phyloP scores from a whole-genome alignment of 2,888 invertebrate species.

The Catotricha subobsoleta region DNA sequence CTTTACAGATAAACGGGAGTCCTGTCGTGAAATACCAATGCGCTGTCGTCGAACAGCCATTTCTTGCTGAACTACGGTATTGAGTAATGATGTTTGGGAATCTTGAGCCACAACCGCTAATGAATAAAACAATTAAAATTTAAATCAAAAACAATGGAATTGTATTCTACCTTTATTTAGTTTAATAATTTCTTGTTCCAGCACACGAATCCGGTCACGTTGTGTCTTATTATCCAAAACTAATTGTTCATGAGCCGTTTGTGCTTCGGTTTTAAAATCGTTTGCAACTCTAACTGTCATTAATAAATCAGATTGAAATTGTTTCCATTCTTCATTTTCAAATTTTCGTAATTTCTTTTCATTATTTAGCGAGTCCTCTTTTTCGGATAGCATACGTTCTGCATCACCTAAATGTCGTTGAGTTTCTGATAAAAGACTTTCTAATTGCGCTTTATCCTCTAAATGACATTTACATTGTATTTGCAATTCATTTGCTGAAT shows the following conservation, averaged over 20 bases:
- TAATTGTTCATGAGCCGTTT: conserved; percentile 72
- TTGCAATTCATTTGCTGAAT: conserved; percentile 50
- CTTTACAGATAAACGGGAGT: conserved; percentile 73
- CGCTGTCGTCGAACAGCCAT: conserved; percentile 37
- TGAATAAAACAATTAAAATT: conserved; percentile 4
- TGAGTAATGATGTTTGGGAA: conserved; percentile 35
- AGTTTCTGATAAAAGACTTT: conserved; percentile 40
- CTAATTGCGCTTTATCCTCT: conserved; percentile 28
- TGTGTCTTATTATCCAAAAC: conserved; percentile 67
- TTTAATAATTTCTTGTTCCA: conserved; percentile 67
- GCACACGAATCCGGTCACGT: conserved; percentile 52
- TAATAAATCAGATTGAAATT: conserved; percentile 81
- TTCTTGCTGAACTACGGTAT: conserved; percentile 37
- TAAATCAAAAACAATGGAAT: not conserved
- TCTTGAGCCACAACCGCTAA: conserved; percentile 16
- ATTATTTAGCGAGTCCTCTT: conserved; percentile 45
- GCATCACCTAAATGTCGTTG: conserved; percentile 59
- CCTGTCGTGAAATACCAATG: conserved; percentile 33
- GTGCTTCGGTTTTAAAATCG: conserved; percentile 90
- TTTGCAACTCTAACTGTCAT: conserved; percentile 90
- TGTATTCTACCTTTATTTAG: conserved; percentile 34
- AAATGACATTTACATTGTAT: conserved; percentile 29
- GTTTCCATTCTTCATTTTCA: conserved; percentile 71
- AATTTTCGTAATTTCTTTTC: conserved; percentile 38
- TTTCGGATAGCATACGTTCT: conserved; percentile 47